Evolutionary conservation across 1,140 invertebrate genomes (phyloP), one percentile per base, ranked within the genome.

Genomic region (Cylas formicarius): DNA sequence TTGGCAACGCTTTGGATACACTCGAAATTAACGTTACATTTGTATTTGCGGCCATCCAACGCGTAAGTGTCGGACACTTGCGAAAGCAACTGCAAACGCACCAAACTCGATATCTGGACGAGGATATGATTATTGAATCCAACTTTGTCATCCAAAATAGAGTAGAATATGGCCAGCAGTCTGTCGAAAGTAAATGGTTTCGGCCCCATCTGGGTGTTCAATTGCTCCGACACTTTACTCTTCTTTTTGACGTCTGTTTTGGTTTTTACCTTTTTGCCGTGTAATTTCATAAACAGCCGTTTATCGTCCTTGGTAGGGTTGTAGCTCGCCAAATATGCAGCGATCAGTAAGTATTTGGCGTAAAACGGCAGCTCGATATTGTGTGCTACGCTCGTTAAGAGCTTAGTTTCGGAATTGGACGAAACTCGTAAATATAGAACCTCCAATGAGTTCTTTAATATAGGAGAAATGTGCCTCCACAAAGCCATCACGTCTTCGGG

Each of bases 161-260:
- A 80, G 69, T 90, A 93, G 68, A 94, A 95, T 54, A 96, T 94
- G 2, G 88, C 86, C 34, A 95, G 64, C 55, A 95, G 68, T 39
- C 91, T 72, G 60, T 91, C 84, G 11, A 95, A 69, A 1, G 78
- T 78, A 60, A 95, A 94, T 1, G 74, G 68, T 65, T 86, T 86
- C 0, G 90, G 90, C 0, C 86, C 86, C 8, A 82, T 63, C 9
- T 74, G 72, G n/a, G 67, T 72, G 34, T 69, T 75, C 33, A 76
- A 54, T 62, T 75, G 67, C 24, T 72, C 71, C 0, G 63, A 48
- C n/a, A 67, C 66, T 68, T 57, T 67, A 55, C 59, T 76, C 72
- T 62, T 77, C 66, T 44, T 55, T 37, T 58, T 72, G 18, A 72
- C 66, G 55, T 72, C 75, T 2, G 68, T 73, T 56, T 70, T 72